Percentiles rank a stretch among this genome's conserved stretches.
These are phyloP conservation scores for Leptinotarsa tumamoca DNA, from an alignment of 2,888 invertebrate species.

Conservation along the genomic window DNA sequence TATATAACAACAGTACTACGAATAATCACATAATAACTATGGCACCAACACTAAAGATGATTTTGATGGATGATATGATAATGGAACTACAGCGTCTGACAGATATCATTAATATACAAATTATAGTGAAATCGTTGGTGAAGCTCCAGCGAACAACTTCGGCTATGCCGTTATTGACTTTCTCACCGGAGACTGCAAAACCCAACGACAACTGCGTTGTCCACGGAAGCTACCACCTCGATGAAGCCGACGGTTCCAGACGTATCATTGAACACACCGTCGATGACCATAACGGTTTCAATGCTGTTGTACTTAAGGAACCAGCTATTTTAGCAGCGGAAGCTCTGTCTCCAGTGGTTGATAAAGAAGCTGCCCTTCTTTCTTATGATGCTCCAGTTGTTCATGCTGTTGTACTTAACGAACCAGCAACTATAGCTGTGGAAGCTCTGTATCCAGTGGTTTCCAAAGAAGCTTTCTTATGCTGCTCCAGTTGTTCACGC, in stretches of 20 bases:
- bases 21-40: too few relatives aligned
- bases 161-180: conserved; percentile 54
- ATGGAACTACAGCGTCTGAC: too few relatives aligned
- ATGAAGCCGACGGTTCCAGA: conserved; percentile 69
- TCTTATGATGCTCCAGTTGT: too few relatives aligned
- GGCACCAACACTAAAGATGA: too few relatives aligned
- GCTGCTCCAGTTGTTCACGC: not conserved
- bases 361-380: too few relatives aligned
- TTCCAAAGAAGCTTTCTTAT: conserved; percentile 45
- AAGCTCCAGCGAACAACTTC: conserved; percentile 52
- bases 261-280: conserved; percentile 69
- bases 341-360: too few relatives aligned
- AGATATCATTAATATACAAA: too few relatives aligned
- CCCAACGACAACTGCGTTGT: conserved; percentile 67
- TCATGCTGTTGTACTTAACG: conserved; percentile 67
- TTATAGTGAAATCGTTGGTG: conserved; percentile 41
- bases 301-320: conserved; percentile 63
- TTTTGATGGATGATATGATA: too few relatives aligned
- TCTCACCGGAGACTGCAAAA: conserved; percentile 69
- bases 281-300: conserved; percentile 69
- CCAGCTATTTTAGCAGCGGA: too few relatives aligned
- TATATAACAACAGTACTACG: too few relatives aligned
- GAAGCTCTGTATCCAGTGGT: conserved; percentile 49
- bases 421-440: conserved; percentile 50
- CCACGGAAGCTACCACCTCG: conserved; percentile 68